A percentile compares a stretch with the other conserved stretches of the same genome.
These are phyloP conservation scores for Volucella zonaria DNA, from an alignment of 2,888 invertebrate genomes.

Conservation along the genomic window DNA sequence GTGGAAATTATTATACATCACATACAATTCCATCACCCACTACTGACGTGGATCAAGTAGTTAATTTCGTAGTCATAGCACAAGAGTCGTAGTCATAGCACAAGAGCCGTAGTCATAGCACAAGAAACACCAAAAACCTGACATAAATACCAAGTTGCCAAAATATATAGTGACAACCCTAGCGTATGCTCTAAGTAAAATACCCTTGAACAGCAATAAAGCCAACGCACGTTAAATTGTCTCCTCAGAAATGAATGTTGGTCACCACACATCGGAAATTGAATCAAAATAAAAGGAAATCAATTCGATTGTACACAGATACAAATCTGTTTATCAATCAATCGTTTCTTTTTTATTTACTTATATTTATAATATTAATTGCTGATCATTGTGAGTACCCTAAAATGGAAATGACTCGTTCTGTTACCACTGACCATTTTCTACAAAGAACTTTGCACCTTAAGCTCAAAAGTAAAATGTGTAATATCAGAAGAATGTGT, in stretches of 20 bases:
- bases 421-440: too few relatives aligned
- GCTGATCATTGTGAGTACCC: neutral
- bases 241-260: neutral
- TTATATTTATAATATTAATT: conserved; percentile 3
- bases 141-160: too few relatives aligned
- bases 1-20: too few relatives aligned
- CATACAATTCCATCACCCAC: too few relatives aligned
- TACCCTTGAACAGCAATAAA: neutral
- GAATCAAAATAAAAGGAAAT: neutral
- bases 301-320: neutral
- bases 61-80: too few relatives aligned
- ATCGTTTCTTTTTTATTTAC: neutral
- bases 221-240: conserved; percentile 9
- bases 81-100: neutral
- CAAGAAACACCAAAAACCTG: neutral
- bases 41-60: too few relatives aligned
- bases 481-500: too few relatives aligned
- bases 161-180: neutral
- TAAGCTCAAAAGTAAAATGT: too few relatives aligned
- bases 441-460: too few relatives aligned
- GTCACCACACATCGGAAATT: neutral
- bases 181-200: neutral
- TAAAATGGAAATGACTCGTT: too few relatives aligned
- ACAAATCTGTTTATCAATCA: conserved; percentile 6
- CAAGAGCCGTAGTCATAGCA: neutral